These are phyloP conservation scores for Heliconius hermathena DNA, from an alignment of 1,140 invertebrate species.

Conservation along the genomic window DNA sequence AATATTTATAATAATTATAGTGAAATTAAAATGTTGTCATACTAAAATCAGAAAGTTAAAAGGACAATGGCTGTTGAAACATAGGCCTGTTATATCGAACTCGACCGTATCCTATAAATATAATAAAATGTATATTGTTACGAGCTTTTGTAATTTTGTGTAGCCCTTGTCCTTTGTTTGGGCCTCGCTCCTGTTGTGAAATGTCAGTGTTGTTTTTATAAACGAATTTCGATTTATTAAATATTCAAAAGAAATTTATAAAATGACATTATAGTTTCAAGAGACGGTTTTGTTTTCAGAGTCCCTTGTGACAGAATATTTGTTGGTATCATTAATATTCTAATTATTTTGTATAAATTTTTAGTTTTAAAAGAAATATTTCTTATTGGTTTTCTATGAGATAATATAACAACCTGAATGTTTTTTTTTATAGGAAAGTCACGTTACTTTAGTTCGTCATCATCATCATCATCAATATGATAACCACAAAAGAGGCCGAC, in stretches of 20 bases:
- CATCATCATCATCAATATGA: no score
- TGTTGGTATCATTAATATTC: no score
- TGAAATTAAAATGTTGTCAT: not conserved
- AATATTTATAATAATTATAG: not conserved
- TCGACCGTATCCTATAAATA: not conserved
- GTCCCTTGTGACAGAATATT: no score
- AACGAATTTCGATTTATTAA: not conserved
- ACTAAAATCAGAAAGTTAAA: not conserved
- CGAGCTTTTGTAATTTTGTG: not conserved
- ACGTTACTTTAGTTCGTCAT: no score
- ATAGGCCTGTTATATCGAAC: not conserved
- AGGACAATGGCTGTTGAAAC: conserved; percentile 1
- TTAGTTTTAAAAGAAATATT: no score
- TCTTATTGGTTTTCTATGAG: no score
- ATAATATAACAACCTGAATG: no score
- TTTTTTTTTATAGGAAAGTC: no score
- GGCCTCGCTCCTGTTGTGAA: not conserved
- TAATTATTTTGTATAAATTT: no score
- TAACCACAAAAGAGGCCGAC: no score
- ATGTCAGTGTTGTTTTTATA: not conserved
- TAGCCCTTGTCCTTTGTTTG: not conserved
- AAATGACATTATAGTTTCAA: not conserved
- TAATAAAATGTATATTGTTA: not conserved
- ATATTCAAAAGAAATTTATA: not conserved
- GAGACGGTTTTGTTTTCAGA: not conserved